A percentile compares a stretch with the other conserved stretches of the same genome.
These are phyloP conservation scores for Neuroterus valhalla DNA, from an alignment of 1,140 invertebrate species.

Conservation along the genomic window DNA sequence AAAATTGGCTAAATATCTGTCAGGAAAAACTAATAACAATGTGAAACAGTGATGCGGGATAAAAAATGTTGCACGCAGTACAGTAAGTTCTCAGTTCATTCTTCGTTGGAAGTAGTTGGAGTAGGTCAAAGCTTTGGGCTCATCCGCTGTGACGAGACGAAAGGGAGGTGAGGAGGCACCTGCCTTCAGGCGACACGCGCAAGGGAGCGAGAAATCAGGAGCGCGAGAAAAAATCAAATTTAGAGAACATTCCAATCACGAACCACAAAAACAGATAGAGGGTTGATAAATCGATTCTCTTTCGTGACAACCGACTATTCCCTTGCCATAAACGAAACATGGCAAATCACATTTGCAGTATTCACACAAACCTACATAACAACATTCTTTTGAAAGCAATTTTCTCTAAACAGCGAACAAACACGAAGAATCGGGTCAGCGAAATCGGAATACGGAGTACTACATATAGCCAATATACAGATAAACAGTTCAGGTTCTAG, in stretches of 20 bases:
- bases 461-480: background rate
- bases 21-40: too few species aligned
- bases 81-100: background rate
- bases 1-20: too few species aligned
- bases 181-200: slow-evolving; percentile 29
- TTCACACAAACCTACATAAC: background rate
- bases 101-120: slow-evolving; percentile 28
- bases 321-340: background rate
- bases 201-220: slow-evolving; percentile 30
- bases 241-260: slow-evolving; percentile 28
- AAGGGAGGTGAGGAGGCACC: slow-evolving; percentile 30
- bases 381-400: background rate
- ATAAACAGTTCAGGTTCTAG: background rate
- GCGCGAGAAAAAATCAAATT: slow-evolving; percentile 25
- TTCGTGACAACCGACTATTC: background rate
- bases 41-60: too few species aligned
- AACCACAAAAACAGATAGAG: slow-evolving; percentile 14
- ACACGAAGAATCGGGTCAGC: background rate
- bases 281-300: background rate
- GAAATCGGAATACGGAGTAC: background rate
- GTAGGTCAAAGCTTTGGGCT: slow-evolving; percentile 29
- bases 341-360: background rate
- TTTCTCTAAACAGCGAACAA: background rate
- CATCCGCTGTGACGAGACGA: slow-evolving; percentile 27
- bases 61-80: too few species aligned